Evolutionary conservation across 2,797 vertebrate species (phyloP), one percentile per base, ranked within the genome.

Genomic region (Acestrorhynchus altus): DNA sequence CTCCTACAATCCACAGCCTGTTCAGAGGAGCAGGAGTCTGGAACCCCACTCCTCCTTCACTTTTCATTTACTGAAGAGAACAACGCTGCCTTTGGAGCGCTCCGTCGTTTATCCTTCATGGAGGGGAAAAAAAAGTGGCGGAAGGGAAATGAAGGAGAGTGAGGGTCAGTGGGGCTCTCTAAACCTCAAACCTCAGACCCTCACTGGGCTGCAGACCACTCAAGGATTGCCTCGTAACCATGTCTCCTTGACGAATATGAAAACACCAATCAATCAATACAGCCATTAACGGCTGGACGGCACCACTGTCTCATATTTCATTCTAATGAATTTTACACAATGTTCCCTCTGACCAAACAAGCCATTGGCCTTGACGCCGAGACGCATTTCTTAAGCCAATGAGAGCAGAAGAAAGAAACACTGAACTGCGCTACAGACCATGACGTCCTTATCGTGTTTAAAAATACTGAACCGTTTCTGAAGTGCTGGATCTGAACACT

Each of bases 141-240:
- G 87, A 86, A 80, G 46, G 52, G 86, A 88, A 78, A 76, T 72
- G 40, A 18, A 18, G 81, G 79, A 82, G 72, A 73, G 80, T 81
- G 86, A 87, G 90, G 90, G 89, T 88, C 86, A 47, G 78, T 90
- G 88, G 87, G 90, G 90, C 91, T 88, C 86, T 64, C 51, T 72
- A 90, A 91, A 86, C 87, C 90, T 87, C 84, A 79, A 89, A 89
- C 90, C 89, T 84, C 89, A 90, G 83, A 77, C 88, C 60, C 87
- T 89, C 88, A 77, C 85, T 84, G 87, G 89, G 83, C 56, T 72
- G 81, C 74, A 72, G 60, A 87, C 89, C 87, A 73, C 76, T 84
- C 86, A 81, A 86, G 84, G 87, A 87, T 84, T 85, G 65, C 78
- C 85, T 89, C 84, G 89, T 87, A 84, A 78, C 79, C 26, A 72